Conservation (phyloP, 2,797 vertebrate genomes). For the Sus cebifrons region DNA sequence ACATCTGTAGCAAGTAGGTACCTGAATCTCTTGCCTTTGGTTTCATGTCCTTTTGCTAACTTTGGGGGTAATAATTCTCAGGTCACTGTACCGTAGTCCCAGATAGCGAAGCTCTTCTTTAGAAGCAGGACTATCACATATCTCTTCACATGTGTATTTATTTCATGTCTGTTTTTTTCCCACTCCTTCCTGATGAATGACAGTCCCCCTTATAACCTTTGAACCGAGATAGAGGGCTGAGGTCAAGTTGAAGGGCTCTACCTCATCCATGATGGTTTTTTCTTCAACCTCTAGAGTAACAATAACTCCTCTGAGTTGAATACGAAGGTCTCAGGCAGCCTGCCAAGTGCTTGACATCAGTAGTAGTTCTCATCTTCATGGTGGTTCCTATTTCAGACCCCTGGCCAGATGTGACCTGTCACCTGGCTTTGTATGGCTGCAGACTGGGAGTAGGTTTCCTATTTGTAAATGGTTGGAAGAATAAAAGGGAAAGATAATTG, state of each 20-base stretch:
- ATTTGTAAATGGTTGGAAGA: slow-evolving; percentile 6
- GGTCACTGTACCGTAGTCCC: background rate
- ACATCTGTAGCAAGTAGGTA: background rate
- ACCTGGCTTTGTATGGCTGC: background rate
- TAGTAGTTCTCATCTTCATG: background rate
- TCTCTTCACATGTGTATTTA: background rate
- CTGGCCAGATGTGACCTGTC: background rate
- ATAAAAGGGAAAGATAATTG: background rate
- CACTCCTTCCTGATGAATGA: background rate
- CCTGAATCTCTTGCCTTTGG: background rate
- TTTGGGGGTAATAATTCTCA: background rate
- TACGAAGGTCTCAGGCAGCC: background rate
- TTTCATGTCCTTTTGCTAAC: background rate
- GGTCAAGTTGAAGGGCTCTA: background rate
- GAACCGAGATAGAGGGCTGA: background rate
- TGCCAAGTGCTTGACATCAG: background rate
- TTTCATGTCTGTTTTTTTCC: background rate
- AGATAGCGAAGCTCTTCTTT: background rate
- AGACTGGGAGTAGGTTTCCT: background rate
- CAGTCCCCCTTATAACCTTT: background rate
- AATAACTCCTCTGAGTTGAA: background rate
- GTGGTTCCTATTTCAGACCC: background rate
- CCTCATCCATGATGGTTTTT: background rate
- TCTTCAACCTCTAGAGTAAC: background rate
- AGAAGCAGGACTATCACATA: background rate